phyloP scores from a whole-genome alignment of 2,888 invertebrate genomes.

The Cephonodes hylas region DNA sequence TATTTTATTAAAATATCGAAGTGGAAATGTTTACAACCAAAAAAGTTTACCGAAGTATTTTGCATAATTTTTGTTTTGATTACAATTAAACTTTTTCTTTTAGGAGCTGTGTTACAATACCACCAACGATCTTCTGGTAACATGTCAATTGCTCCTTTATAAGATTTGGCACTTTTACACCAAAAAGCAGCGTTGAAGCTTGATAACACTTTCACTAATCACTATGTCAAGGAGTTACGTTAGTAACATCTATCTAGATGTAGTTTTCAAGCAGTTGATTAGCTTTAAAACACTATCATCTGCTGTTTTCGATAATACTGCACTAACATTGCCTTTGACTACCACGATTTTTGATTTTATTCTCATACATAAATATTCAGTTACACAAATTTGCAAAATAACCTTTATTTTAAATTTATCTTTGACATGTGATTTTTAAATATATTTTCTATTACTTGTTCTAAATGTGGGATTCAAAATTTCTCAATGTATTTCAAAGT shows the following conservation, averaged over 20 bases:
- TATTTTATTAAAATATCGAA: too few species aligned
- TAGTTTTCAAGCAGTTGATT: not conserved
- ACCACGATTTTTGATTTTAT: too few species aligned
- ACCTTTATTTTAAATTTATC: too few species aligned
- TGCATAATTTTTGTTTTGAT: not conserved
- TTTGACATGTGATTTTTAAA: too few species aligned
- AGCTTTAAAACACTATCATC: not conserved
- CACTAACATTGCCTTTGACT: too few species aligned
- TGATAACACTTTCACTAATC: not conserved
- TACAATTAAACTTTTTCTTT: slow-evolving; percentile 43
- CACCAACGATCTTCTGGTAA: slow-evolving; percentile 68
- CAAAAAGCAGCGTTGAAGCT: not conserved
- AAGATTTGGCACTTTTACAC: slow-evolving; percentile 4
- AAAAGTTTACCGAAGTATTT: not conserved
- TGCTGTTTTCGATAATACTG: not conserved
- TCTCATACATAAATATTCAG: too few species aligned
- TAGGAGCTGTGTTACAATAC: slow-evolving; percentile 75
- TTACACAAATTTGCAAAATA: too few species aligned
- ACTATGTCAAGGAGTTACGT: not conserved
- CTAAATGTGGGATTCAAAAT: too few species aligned
- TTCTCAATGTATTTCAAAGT: too few species aligned
- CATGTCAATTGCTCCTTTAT: slow-evolving; percentile 9
- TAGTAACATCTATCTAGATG: not conserved
- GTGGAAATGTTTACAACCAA: not conserved
- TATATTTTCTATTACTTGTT: too few species aligned